phyloP scores from a whole-genome alignment of 2,888 invertebrate genomes.

The Drosophila mercatorum region DNA sequence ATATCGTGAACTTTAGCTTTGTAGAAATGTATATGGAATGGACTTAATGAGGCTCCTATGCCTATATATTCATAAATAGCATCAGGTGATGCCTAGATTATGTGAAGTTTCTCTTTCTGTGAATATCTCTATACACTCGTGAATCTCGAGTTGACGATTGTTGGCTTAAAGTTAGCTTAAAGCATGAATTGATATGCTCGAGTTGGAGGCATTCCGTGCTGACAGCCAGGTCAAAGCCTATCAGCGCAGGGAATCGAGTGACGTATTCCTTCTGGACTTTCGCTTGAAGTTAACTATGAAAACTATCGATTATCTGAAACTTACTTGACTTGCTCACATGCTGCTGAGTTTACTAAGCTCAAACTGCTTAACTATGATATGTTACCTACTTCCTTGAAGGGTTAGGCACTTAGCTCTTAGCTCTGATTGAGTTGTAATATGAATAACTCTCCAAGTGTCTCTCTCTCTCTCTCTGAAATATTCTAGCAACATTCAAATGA shows the following conservation, averaged over 20 bases:
- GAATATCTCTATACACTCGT: no score
- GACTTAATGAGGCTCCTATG: constrained; percentile 3
- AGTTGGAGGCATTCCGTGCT: no score
- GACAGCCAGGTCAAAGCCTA: no score
- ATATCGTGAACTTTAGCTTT: neutral
- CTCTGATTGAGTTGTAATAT: neutral
- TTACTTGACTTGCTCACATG: neutral
- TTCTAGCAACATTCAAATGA: neutral
- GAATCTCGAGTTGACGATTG: no score
- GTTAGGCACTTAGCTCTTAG: neutral
- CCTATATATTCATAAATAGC: neutral
- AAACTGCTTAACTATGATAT: no score
- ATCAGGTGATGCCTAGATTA: no score
- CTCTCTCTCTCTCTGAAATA: neutral
- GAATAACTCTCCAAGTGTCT: neutral
- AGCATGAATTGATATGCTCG: neutral
- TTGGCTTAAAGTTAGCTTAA: neutral
- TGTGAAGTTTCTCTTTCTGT: no score
- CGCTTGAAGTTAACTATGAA: no score
- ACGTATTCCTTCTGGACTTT: no score
- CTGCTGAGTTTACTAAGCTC: neutral
- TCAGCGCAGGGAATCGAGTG: no score
- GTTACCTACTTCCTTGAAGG: no score
- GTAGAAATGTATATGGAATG: neutral
- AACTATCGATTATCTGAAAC: no score